Base-by-base conservation (phyloP, 2,797 vertebrate genomes). In the Oophaga sylvatica region DNA sequence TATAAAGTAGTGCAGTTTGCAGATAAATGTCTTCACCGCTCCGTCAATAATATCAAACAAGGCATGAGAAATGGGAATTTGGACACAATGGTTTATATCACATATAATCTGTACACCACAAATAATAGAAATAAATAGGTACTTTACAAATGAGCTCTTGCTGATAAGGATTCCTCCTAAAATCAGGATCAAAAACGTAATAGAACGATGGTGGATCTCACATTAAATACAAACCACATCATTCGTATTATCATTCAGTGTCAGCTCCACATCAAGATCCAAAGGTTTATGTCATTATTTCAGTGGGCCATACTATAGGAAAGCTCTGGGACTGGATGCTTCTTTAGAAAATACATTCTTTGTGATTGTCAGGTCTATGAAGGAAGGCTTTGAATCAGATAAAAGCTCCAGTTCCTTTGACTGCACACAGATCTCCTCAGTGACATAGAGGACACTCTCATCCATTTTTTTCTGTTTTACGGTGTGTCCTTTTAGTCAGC, bases 1-100 rank as follows among this genome's bases (percentile, higher is more conserved):
- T 71, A 67, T 90, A 87, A 87, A 26, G 71, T 85, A 88, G 81
- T 90, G 26, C 87, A 91, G 85, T 88, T 87, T 71, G 17, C 0
- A 89, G 78, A 65, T 35, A 68, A 89, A 88, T 80, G 85, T 90
- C 91, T 90, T 73, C n/a, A 87, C 76, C 59, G 63, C 35, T 89
- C 31, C 85, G 75, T 88, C 67, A 89, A 35, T 86, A 79, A 88
- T 80, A 88, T 90, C 16, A 19, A 41, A 81, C 84, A 65, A 2
- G 48, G 68, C 59, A 90, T 92, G 84, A 80, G 53, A 81, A 78
- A 89, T 48, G 79, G 45, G 75, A 79, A 26, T 35, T 35, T 2
- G 53, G 76, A 80, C 63, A 67, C 31, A 45, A 89, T 85, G 35
- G 87, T 84, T 93, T n/a, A 75, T 81, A 87, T 75, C 41, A 56